phyloP scores from a whole-genome alignment of 2,888 invertebrate species.

The Drosophila helvetica region DNA sequence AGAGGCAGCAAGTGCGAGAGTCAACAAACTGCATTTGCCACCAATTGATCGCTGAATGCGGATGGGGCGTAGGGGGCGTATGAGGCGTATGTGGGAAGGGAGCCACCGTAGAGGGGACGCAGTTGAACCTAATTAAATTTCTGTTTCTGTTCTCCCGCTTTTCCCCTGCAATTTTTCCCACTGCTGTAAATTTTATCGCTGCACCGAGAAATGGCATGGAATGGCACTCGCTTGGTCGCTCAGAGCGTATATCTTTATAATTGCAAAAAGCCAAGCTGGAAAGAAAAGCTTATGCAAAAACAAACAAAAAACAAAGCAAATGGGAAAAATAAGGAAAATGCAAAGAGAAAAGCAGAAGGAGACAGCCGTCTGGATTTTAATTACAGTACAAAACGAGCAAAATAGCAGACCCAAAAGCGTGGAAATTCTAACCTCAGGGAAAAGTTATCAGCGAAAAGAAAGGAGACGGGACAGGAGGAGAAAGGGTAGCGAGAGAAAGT shows the following conservation, averaged over 20 bases:
- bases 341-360: conserved; percentile 31
- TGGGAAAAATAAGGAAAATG: conserved; percentile 22
- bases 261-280: conserved; percentile 52
- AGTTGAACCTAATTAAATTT: conserved; percentile 75
- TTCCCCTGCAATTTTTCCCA: conserved; percentile 16
- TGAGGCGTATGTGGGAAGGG: background rate
- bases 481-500: conserved; percentile 55
- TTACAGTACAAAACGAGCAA: conserved; percentile 58
- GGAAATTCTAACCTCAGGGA: conserved; percentile 66
- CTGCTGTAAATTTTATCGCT: conserved; percentile 48
- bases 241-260: conserved; percentile 72
- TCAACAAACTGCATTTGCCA: conserved; percentile 53
- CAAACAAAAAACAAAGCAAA: background rate
- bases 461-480: conserved; percentile 2
- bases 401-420: conserved; percentile 27
- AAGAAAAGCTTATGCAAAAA: conserved; percentile 24
- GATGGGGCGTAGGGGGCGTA: background rate
- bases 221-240: conserved; percentile 57
- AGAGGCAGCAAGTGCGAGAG: conserved; percentile 35
- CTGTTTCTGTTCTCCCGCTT: conserved; percentile 15
- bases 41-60: conserved; percentile 66
- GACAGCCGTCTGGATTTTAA: conserved; percentile 75
- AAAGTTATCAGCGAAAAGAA: conserved; percentile 33
- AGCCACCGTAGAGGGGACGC: conserved; percentile 18
- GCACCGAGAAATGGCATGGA: conserved; percentile 35